Conservation (phyloP, 2,797 vertebrate genomes). For the Neostethus bicornis region DNA sequence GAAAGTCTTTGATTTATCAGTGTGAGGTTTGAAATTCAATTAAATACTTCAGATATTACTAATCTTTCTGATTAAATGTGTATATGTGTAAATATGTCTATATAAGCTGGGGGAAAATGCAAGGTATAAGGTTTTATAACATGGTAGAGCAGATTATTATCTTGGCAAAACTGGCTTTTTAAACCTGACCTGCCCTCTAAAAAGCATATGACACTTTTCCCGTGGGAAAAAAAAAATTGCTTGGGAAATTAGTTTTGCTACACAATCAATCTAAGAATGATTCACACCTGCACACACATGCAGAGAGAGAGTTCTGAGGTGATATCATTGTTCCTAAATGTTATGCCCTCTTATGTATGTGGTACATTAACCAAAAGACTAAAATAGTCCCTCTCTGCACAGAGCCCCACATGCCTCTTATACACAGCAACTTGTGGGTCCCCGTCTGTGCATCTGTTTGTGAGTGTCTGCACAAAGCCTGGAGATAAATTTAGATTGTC, state of each 20-base stretch:
- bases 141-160: conserved; percentile 18
- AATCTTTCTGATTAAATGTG: no score
- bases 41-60: no score
- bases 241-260: conserved; percentile 18
- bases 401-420: conserved; percentile 16
- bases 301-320: background rate
- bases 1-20: no score
- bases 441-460: conserved; percentile 32
- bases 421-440: conserved; percentile 24
- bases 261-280: conserved; percentile 5
- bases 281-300: background rate
- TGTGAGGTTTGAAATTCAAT: background rate
- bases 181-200: conserved; percentile 32
- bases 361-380: conserved; percentile 22
- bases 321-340: conserved; percentile 31
- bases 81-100: background rate
- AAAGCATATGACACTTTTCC: conserved; percentile 13
- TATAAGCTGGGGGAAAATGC: conserved; percentile 10
- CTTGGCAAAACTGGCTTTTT: conserved; percentile 38
- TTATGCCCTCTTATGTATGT: background rate
- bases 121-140: conserved; percentile 2
- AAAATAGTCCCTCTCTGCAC: conserved; percentile 48
- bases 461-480: conserved; percentile 36
- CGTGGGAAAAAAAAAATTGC: conserved; percentile 17
- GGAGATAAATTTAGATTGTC: conserved; percentile 63